Percentiles rank a stretch among this genome's conserved stretches.
Evolutionary conservation across 2,113 vertebrate genomes (phyloP).

Genomic region (Oreotragus oreotragus): DNA sequence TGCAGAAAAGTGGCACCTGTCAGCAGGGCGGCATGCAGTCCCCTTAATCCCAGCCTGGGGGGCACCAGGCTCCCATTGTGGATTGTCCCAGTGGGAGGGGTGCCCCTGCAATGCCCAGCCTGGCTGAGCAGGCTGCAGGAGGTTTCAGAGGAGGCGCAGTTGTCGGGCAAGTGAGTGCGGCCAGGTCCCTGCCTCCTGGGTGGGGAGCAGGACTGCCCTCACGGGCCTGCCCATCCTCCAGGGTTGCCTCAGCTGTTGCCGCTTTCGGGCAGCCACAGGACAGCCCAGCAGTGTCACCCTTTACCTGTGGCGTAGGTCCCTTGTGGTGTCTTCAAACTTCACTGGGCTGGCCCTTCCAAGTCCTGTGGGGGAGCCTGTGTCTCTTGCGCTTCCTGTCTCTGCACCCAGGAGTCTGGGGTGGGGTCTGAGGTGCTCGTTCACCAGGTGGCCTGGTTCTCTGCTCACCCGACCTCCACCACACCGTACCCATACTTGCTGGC

Average conservation of each 20-base stretch:
- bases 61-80: neutral
- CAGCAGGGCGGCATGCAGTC: no score
- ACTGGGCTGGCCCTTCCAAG: neutral
- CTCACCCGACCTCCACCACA: neutral
- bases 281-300: neutral
- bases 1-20: no score
- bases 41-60: no score
- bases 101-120: neutral
- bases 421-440: neutral
- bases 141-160: neutral
- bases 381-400: neutral
- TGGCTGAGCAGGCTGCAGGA: neutral
- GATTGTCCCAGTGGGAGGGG: neutral
- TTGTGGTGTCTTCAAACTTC: no score
- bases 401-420: neutral
- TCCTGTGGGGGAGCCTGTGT: neutral
- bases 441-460: neutral
- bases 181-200: neutral
- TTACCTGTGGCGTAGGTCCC: neutral
- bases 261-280: neutral
- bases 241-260: neutral
- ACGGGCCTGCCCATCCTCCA: neutral
- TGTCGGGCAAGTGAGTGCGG: neutral
- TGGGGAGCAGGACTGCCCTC: neutral
- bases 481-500: neutral